phyloP scores from a whole-genome alignment of 1,140 invertebrate species.

The Zaprionus camerounensis region DNA sequence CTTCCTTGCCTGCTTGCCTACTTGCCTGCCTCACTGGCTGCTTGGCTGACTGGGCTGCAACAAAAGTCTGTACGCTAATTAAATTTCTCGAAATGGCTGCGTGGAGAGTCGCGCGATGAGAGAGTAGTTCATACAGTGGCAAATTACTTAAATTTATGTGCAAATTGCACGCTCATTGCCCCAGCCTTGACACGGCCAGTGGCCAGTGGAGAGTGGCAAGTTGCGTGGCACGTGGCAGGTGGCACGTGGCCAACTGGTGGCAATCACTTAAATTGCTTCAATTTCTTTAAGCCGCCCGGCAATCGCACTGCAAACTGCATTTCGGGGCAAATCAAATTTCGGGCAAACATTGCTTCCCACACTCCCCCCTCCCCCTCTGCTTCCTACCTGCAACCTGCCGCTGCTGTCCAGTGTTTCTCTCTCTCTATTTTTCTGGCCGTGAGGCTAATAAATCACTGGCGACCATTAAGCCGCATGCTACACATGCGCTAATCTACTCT shows the following conservation, averaged over 20 bases:
- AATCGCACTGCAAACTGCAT: constrained; percentile 39
- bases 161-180: constrained; percentile 52
- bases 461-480: constrained; percentile 74
- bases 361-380: neutral
- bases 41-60: constrained; percentile 7
- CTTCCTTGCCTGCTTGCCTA: too few species aligned
- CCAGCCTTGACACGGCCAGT: neutral
- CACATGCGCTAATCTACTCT: constrained; percentile 77
- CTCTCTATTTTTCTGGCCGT: constrained; percentile 31
- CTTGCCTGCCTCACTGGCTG: too few species aligned
- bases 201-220: neutral
- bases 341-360: neutral
- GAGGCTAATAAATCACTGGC: constrained; percentile 67
- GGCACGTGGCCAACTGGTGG: constrained; percentile 26
- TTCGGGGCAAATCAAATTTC: constrained; percentile 44
- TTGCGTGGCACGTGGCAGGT: neutral
- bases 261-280: constrained; percentile 38
- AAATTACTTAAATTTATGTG: constrained; percentile 59
- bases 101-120: neutral
- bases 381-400: too few species aligned
- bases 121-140: constrained; percentile 19
- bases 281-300: constrained; percentile 9
- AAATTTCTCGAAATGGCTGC: constrained; percentile 25
- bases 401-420: neutral
- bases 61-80: constrained; percentile 41